Evolutionary conservation across 2,113 vertebrate genomes (phyloP).

Genomic region (Anser cygnoides): DNA sequence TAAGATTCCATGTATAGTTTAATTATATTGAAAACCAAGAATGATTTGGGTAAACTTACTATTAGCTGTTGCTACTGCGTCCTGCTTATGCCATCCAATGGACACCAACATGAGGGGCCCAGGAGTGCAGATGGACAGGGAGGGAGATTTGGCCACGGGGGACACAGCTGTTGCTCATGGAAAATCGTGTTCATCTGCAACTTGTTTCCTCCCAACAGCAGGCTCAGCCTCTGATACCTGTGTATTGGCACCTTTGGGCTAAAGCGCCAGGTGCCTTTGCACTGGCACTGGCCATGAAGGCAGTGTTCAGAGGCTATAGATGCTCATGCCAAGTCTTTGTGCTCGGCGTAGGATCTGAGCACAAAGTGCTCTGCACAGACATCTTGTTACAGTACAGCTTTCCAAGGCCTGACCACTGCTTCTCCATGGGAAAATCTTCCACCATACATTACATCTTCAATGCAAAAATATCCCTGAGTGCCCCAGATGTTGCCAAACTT

Average conservation of each 20-base stretch:
- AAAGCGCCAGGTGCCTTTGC: neutral
- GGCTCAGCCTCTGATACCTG: neutral
- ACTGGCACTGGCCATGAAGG: neutral
- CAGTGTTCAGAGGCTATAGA: neutral
- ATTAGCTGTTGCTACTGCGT: neutral
- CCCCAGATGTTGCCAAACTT: neutral
- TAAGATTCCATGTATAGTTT: neutral
- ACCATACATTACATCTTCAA: neutral
- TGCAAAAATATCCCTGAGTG: neutral
- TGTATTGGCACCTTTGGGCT: neutral
- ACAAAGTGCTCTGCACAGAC: neutral
- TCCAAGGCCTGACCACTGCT: neutral
- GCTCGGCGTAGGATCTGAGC: too few relatives aligned
- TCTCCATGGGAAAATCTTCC: neutral
- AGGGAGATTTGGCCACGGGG: neutral
- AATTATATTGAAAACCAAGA: neutral
- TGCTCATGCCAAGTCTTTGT: neutral
- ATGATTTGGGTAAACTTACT: slow-evolving; percentile 4
- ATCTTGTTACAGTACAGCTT: neutral
- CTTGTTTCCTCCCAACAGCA: neutral
- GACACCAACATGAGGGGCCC: neutral
- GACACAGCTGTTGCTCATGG: neutral
- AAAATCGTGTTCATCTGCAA: neutral
- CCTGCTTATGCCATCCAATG: neutral
- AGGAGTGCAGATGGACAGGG: neutral